Evolutionary conservation across 2,113 vertebrate genomes (phyloP).

Genomic region (Burhinus oedicnemus): DNA sequence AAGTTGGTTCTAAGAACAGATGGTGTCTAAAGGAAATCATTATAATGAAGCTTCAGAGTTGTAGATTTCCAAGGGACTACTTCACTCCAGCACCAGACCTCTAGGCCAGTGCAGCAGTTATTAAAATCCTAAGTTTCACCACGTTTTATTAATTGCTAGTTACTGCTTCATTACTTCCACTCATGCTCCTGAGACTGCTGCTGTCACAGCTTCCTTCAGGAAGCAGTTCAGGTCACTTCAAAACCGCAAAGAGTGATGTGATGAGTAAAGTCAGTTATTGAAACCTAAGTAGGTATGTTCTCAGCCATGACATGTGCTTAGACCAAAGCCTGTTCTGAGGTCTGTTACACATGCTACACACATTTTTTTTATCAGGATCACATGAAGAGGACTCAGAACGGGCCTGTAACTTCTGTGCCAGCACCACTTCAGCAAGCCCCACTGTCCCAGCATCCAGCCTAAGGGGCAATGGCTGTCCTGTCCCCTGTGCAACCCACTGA

Average conservation of each 20-base stretch:
- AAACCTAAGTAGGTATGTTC: not conserved
- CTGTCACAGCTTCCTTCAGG: not conserved
- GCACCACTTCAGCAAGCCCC: not conserved
- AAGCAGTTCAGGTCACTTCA: not conserved
- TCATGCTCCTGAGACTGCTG: not conserved
- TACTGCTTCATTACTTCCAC: constrained; percentile 47
- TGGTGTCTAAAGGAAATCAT: constrained; percentile 57
- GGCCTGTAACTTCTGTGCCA: not conserved
- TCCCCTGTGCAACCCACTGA: not conserved
- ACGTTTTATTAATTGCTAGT: constrained; percentile 56
- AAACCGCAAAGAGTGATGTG: not conserved
- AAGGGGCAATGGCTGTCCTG: not conserved
- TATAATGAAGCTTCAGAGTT: constrained; percentile 57
- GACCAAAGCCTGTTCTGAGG: not conserved
- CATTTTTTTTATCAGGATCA: not conserved
- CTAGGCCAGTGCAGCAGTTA: constrained; percentile 33
- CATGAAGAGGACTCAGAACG: accelerated
- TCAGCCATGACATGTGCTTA: not conserved
- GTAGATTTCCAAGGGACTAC: constrained; percentile 56
- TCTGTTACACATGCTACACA: not conserved
- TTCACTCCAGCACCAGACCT: constrained; percentile 35
- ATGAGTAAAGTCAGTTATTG: not conserved
- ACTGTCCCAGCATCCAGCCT: not conserved
- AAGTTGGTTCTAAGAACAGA: constrained; percentile 47
- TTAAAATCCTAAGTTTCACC: not conserved